These are phyloP conservation scores for Phycodurus eques DNA, from an alignment of 2,113 vertebrate genomes.

Conservation along the genomic window DNA sequence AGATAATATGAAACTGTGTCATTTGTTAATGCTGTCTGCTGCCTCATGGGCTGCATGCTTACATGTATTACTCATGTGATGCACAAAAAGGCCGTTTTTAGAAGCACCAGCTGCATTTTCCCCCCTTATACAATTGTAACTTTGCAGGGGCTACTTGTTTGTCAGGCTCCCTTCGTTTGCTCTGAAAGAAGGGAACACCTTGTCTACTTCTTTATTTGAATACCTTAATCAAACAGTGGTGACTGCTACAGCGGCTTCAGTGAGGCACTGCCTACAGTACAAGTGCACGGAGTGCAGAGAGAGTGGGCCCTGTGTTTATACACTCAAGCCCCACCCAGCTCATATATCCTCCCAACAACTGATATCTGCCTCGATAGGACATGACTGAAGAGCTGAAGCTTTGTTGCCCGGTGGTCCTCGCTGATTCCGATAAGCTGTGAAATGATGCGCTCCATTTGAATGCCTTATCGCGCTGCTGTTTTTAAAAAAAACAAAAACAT, in stretches of 20 bases:
- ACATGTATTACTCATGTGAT: constrained; percentile 9
- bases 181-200: constrained; percentile 56
- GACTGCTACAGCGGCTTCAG: constrained; percentile 43
- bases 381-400: constrained; percentile 61
- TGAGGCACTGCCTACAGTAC: constrained; percentile 44
- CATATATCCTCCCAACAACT: constrained; percentile 72
- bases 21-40: constrained; percentile 29
- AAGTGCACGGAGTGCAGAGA: constrained; percentile 37
- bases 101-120: constrained; percentile 13
- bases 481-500: background rate
- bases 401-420: constrained; percentile 66
- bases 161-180: constrained; percentile 46
- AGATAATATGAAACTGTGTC: constrained; percentile 37
- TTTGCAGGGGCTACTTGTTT: constrained; percentile 28
- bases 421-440: constrained; percentile 50
- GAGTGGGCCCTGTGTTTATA: constrained; percentile 60
- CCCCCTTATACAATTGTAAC: constrained; percentile 34
- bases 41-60: constrained; percentile 14
- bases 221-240: constrained; percentile 70
- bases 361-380: constrained; percentile 66
- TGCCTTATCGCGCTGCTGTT: constrained; percentile 53
- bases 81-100: background rate
- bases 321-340: constrained; percentile 67
- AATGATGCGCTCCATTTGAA: constrained; percentile 59
- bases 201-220: constrained; percentile 69